These are phyloP conservation scores for Eurytoma californica DNA, from an alignment of 2,888 invertebrate species.

Conservation along the genomic window DNA sequence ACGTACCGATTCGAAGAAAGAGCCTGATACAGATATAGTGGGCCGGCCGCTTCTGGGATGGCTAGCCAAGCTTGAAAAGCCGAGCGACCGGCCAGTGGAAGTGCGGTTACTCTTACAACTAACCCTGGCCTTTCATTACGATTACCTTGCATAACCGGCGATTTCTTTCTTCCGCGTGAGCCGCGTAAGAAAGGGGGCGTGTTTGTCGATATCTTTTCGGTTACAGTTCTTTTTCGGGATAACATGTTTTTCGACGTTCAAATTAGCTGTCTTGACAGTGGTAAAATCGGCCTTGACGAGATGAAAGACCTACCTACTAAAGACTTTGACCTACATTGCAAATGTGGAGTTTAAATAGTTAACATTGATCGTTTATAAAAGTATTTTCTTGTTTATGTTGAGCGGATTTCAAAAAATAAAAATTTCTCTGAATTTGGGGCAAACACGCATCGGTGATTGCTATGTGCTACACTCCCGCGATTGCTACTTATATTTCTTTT, in stretches of 20 bases:
- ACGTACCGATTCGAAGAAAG: constrained; percentile 41
- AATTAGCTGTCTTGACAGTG: no score
- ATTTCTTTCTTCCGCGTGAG: background rate
- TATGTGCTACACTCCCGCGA: constrained; percentile 8
- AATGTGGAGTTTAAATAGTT: no score
- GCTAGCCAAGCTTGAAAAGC: constrained; percentile 42
- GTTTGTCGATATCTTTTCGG: background rate
- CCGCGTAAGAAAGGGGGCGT: background rate
- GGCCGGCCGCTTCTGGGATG: constrained; percentile 29
- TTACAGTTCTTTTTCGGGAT: no score
- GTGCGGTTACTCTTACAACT: background rate
- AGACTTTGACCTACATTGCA: no score
- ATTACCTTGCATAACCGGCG: constrained; percentile 35
- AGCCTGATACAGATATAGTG: background rate
- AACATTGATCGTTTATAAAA: background rate
- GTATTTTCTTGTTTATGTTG: background rate
- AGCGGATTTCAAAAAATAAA: constrained; percentile 5
- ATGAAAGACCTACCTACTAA: no score
- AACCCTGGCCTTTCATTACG: background rate
- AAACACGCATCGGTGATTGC: constrained; percentile 13
- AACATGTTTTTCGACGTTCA: no score
- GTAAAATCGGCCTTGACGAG: no score
- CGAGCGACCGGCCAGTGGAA: background rate
- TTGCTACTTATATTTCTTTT: constrained; percentile 27
- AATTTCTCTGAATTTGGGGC: constrained; percentile 24